These are phyloP conservation scores for Magallana angulata DNA, from an alignment of 1,140 invertebrate species.

Conservation along the genomic window DNA sequence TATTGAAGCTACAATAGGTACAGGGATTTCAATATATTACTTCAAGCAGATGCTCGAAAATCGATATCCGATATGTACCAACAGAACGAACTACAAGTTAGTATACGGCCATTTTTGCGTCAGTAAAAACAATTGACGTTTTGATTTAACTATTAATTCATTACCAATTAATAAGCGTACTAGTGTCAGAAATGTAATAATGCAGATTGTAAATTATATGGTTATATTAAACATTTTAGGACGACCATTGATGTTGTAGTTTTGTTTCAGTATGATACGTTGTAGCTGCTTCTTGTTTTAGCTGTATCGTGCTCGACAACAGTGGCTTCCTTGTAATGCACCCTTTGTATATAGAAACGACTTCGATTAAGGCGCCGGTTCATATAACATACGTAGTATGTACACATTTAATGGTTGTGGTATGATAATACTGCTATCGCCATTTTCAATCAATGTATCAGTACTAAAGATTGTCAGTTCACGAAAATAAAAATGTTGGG, in stretches of 20 bases:
- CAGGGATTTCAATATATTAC: background rate
- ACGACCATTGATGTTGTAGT: background rate
- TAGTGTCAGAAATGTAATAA: too few species aligned
- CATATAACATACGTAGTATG: constrained; percentile 47
- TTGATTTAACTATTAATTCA: too few species aligned
- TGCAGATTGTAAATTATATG: too few species aligned
- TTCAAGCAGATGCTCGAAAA: background rate
- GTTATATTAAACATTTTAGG: background rate
- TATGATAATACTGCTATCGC: background rate
- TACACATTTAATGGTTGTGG: background rate
- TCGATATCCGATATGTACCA: background rate
- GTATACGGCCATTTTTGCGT: too few species aligned
- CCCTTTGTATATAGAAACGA: constrained; percentile 46
- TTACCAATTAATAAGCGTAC: background rate
- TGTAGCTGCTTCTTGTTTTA: background rate
- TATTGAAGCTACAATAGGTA: background rate
- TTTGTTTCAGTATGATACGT: background rate
- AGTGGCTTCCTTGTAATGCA: constrained; percentile 58
- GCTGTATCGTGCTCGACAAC: constrained; percentile 55
- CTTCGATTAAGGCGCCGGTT: background rate
- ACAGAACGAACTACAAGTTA: background rate
- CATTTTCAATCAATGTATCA: too few species aligned
- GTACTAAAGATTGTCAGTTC: too few species aligned
- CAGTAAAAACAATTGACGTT: too few species aligned
- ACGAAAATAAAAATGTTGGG: too few species aligned